These are phyloP conservation scores for Endotricha flammealis DNA, from an alignment of 2,888 invertebrate genomes.

Conservation along the genomic window DNA sequence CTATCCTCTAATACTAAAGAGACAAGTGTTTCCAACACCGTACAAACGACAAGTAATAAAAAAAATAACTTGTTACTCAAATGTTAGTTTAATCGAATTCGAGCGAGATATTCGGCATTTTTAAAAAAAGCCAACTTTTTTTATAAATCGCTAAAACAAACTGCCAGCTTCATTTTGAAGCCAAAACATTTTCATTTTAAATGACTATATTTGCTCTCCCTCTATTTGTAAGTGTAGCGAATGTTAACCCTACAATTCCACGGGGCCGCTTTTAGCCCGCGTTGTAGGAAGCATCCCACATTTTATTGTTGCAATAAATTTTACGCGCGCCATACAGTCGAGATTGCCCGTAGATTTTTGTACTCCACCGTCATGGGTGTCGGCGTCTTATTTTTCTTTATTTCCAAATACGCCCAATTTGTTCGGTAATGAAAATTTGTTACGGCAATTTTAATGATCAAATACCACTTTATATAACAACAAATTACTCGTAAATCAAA, in stretches of 20 bases:
- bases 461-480: slow-evolving; percentile 17
- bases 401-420: slow-evolving; percentile 21
- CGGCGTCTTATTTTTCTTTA: slow-evolving; percentile 31
- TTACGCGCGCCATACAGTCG: slow-evolving; percentile 55
- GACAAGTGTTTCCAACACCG: no score
- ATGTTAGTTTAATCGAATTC: no score
- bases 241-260: slow-evolving; percentile 34
- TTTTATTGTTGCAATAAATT: slow-evolving; percentile 76
- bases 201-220: slow-evolving; percentile 13
- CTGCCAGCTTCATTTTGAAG: not conserved
- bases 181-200: slow-evolving; percentile 7
- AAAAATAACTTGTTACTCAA: no score
- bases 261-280: slow-evolving; percentile 47
- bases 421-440: slow-evolving; percentile 42
- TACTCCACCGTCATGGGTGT: slow-evolving; percentile 34
- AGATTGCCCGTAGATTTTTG: slow-evolving; percentile 71
- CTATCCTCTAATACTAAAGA: no score
- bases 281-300: slow-evolving; percentile 57
- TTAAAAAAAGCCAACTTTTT: not conserved
- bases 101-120: not conserved
- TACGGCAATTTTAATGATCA: slow-evolving; percentile 40
- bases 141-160: slow-evolving; percentile 1
- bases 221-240: slow-evolving; percentile 14
- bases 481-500: slow-evolving; percentile 3
- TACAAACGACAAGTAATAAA: no score